Base-by-base conservation (phyloP, 2,888 invertebrate genomes). In the Rotaria sp. region DNA sequence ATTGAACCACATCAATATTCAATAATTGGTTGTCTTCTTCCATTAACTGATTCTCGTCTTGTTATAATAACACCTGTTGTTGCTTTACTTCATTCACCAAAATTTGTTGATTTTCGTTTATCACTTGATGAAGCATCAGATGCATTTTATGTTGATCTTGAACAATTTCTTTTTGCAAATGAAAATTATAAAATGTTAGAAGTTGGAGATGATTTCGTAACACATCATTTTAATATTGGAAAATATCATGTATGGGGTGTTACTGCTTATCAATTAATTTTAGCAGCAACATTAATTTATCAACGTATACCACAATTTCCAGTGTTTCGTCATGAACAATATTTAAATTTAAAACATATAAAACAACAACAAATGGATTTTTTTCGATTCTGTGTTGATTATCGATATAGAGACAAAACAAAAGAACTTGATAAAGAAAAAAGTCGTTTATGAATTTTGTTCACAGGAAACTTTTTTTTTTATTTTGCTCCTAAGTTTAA, bases 1-100 rank as follows among this genome's bases (percentile, higher is more conserved):
- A 87, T 91, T 48, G 57, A 87, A 11, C 88, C 88, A 26, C 57
- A 87, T 21, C 57, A 88, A 52, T 74, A 74, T 74, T 35, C 35
- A 38, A 1, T 74, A 21, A 10, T 74, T 38, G 74, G 74, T 8
- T 38, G 24, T 38, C 41, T 74, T 38, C 8, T 74, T 24, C 74
- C 74, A 74, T 2, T 74, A 1, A 74, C 74, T 74, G 74, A 74
- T 74, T 74, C 74, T 24, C 74, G 74, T 74, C 3, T 74, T 35
- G 74, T 74, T 24, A 10, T 74, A 8, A 74, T 74, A 24, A 41
- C 74, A 24, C 74, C 74, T 74, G 74, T 74, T 38, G 24, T 74
- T 38, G 74, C 74, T 26, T 24, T 38, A 38, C 11, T 74, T 10
- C 21, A 41, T 74, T 74, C 74, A 10, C 35, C 74, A 15, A 74